phyloP scores from a whole-genome alignment of 2,113 vertebrate species.

The Chloroceryle aenea region DNA sequence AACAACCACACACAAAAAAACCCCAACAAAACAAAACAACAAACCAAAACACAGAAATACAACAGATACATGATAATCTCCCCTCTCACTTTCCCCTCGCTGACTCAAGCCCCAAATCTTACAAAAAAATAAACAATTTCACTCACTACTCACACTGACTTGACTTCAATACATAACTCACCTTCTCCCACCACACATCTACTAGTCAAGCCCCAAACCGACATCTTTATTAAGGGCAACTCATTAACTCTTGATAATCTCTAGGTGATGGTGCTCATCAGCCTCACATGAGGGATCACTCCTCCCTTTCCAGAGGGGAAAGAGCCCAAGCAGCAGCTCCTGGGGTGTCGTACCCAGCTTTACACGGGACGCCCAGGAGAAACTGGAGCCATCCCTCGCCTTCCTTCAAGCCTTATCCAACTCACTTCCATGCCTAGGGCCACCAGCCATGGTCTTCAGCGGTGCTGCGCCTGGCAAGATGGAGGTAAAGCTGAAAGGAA shows the following conservation, averaged over 20 bases:
- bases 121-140: not conserved
- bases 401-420: rapidly evolving
- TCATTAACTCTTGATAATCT: not conserved
- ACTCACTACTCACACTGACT: rapidly evolving
- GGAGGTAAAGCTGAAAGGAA: not conserved
- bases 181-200: not conserved
- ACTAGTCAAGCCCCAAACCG: rapidly evolving
- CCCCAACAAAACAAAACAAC: too few species aligned
- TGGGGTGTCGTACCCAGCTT: rapidly evolving
- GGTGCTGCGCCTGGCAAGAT: rapidly evolving
- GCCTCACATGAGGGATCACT: not conserved
- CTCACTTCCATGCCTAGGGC: rapidly evolving
- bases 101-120: rapidly evolving
- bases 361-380: not conserved
- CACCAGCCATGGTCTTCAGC: rapidly evolving
- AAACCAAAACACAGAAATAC: not conserved
- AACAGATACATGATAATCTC: rapidly evolving
- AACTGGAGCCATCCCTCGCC: not conserved
- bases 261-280: not conserved
- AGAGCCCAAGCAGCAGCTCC: too few species aligned
- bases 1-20: too few species aligned
- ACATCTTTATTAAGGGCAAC: not conserved
- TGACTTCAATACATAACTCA: rapidly evolving
- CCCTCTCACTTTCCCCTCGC: not conserved
- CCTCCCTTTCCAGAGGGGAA: not conserved